These are phyloP conservation scores for Aleiodes sp. DNA, from an alignment of 1,140 invertebrate genomes.

Conservation along the genomic window DNA sequence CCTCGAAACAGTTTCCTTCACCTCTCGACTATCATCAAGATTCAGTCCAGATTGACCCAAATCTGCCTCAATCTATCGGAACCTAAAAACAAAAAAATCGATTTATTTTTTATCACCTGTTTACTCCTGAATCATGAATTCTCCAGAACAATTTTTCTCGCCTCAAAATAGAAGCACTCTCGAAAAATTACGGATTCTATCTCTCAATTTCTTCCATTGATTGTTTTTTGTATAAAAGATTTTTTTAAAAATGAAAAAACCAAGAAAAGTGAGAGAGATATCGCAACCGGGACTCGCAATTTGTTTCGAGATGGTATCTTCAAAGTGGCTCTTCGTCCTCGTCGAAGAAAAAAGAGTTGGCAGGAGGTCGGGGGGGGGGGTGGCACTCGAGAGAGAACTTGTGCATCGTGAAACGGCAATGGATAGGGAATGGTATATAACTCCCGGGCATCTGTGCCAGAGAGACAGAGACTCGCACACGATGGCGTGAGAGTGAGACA, in stretches of 20 bases:
- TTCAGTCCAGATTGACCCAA: too few species aligned
- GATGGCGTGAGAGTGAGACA: too few species aligned
- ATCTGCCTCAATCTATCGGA: too few species aligned
- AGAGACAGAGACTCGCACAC: neutral
- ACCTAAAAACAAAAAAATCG: too few species aligned
- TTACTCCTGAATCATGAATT: too few species aligned
- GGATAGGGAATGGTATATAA: constrained; percentile 13
- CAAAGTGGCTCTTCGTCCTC: constrained; percentile 20
- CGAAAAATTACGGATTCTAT: too few species aligned
- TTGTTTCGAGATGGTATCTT: constrained; percentile 21
- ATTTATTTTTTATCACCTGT: too few species aligned
- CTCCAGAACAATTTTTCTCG: too few species aligned
- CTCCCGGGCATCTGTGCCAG: constrained; percentile 9
- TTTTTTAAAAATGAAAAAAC: neutral
- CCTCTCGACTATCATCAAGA: too few species aligned
- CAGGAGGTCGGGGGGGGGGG: neutral
- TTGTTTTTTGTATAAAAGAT: neutral
- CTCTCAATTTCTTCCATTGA: too few species aligned
- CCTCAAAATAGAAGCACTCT: too few species aligned
- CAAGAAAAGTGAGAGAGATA: constrained; percentile 8
- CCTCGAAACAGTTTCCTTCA: too few species aligned
- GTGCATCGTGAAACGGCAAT: constrained; percentile 28
- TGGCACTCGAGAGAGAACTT: constrained; percentile 14
- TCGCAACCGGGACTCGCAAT: constrained; percentile 16
- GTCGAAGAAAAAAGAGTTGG: constrained; percentile 11